phyloP scores from a whole-genome alignment of 2,113 vertebrate genomes.

The Mungos mungo region DNA sequence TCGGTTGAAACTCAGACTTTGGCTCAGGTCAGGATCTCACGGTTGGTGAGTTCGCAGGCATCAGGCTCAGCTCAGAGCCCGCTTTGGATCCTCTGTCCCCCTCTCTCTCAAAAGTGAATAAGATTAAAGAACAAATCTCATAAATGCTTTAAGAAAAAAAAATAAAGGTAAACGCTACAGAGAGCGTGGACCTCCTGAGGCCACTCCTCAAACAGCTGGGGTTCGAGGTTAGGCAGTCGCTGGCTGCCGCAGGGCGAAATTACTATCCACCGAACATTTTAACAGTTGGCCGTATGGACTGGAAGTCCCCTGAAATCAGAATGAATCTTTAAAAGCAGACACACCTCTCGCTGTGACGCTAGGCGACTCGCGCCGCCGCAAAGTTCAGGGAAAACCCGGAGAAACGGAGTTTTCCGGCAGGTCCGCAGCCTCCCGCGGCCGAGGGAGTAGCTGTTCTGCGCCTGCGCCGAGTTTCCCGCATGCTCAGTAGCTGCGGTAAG shows the following conservation, averaged over 20 bases:
- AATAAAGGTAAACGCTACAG: not conserved
- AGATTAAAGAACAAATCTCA: not conserved
- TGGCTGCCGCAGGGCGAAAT: rapidly evolving
- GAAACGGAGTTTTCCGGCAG: rapidly evolving
- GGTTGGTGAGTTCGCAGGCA: too few relatives aligned
- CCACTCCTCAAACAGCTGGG: not conserved
- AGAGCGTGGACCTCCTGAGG: not conserved
- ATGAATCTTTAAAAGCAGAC: not conserved
- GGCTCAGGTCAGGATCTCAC: too few relatives aligned
- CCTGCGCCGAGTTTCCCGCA: not conserved
- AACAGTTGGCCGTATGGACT: too few relatives aligned
- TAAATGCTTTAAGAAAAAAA: not conserved
- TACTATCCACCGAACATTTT: not conserved
- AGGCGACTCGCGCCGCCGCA: rapidly evolving
- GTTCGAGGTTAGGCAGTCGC: not conserved
- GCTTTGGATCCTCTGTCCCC: too few relatives aligned
- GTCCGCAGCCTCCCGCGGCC: rapidly evolving
- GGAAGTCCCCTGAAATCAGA: not conserved
- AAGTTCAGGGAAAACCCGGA: not conserved
- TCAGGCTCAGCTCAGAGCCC: too few relatives aligned
- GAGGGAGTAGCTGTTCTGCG: not conserved
- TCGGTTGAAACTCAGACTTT: too few relatives aligned
- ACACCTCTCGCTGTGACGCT: rapidly evolving
- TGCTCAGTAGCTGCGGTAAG: not conserved
- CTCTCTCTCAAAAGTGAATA: too few relatives aligned